These are phyloP conservation scores for Strigamia crassipes DNA, from an alignment of 2,888 invertebrate species.

Conservation along the genomic window DNA sequence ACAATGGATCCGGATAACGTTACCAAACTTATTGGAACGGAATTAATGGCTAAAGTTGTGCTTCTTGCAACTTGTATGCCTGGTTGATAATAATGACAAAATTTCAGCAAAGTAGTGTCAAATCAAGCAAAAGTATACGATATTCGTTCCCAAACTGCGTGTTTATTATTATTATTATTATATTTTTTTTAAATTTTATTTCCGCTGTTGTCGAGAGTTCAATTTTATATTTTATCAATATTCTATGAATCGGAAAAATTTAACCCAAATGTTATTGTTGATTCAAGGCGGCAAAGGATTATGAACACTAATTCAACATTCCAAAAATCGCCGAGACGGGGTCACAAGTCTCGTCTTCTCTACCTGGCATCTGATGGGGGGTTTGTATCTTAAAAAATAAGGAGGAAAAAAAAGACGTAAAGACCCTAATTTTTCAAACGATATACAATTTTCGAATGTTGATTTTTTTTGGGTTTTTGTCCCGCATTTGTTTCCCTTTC, in stretches of 20 bases:
- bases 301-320: neutral
- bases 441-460: neutral
- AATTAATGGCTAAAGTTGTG: no score
- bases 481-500: neutral
- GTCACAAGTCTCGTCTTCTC: constrained; percentile 86
- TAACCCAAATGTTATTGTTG: neutral
- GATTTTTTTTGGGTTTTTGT: neutral
- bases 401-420: constrained; percentile 2
- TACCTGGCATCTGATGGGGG: constrained; percentile 87
- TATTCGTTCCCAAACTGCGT: no score
- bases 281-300: constrained; percentile 17
- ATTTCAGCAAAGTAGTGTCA: no score
- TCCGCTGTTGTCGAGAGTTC: no score
- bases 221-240: neutral
- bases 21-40: no score
- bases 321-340: constrained; percentile 72
- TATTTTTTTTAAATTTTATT: no score
- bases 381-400: constrained; percentile 66
- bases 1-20: no score
- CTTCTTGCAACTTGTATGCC: no score
- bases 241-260: no score
- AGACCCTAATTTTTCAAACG: constrained; percentile 43
- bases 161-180: no score
- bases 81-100: no score
- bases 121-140: no score